Conservation (phyloP, 2,888 invertebrate species). For the Salticus scenicus region DNA sequence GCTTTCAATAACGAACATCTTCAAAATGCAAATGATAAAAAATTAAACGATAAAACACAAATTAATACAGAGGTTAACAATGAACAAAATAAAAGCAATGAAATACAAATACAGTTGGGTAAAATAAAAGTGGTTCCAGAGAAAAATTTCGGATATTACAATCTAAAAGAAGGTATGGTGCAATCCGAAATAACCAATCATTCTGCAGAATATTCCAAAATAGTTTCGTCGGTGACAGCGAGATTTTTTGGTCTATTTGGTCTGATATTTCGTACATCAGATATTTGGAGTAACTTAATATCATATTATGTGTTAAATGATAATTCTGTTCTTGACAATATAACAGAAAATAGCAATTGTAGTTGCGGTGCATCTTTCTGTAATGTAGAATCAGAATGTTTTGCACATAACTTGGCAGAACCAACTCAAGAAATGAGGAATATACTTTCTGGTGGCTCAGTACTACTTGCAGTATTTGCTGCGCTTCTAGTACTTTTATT, state of each 20-base stretch:
- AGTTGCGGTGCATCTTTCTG: slow-evolving; percentile 52
- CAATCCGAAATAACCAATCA: neutral
- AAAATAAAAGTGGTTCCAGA: too few relatives aligned
- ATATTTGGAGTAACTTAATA: slow-evolving; percentile 96
- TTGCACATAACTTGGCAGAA: slow-evolving; percentile 81
- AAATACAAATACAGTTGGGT: too few relatives aligned
- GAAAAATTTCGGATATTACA: too few relatives aligned
- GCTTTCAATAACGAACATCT: too few relatives aligned
- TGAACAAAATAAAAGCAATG: too few relatives aligned
- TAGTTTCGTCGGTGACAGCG: slow-evolving; percentile 89
- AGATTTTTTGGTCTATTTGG: slow-evolving; percentile 99
- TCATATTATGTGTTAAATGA: slow-evolving; percentile 80
- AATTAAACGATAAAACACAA: too few relatives aligned
- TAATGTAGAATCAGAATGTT: slow-evolving; percentile 28
- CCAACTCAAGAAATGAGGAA: slow-evolving; percentile 91
- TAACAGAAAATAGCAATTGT: neutral
- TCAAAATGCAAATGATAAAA: too few relatives aligned
- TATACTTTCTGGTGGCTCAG: slow-evolving; percentile 90
- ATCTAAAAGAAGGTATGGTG: too few relatives aligned
- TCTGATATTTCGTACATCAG: slow-evolving; percentile 96
- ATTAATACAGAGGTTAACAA: too few relatives aligned
- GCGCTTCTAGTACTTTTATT: slow-evolving; percentile 89
- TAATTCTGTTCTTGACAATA: neutral
- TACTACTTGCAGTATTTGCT: slow-evolving; percentile 89
- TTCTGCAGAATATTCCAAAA: neutral